A percentile compares a stretch with the other conserved stretches of the same genome.
These are phyloP conservation scores for Tanypteryx hageni DNA, from an alignment of 2,888 invertebrate genomes.

Conservation along the genomic window DNA sequence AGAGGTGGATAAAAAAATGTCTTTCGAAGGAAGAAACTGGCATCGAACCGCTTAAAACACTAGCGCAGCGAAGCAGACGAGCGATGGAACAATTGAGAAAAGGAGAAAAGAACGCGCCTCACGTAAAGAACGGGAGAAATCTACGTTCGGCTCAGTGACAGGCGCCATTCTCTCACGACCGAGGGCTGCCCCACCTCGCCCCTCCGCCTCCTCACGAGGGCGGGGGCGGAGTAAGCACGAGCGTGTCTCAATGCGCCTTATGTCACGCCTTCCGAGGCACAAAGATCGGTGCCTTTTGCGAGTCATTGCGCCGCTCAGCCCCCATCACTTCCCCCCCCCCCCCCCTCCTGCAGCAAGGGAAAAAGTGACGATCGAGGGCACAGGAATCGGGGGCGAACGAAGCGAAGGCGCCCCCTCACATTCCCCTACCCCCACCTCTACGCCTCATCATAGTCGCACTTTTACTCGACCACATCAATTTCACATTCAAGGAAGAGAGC, in stretches of 20 bases:
- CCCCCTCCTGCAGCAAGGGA: no score
- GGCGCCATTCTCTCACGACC: slow-evolving; percentile 20
- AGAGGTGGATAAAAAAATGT: no score
- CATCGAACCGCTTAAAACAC: no score
- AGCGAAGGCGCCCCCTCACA: background rate
- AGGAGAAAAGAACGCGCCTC: background rate
- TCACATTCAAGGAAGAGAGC: background rate
- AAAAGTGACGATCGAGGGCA: background rate
- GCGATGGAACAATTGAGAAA: no score
- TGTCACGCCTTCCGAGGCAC: background rate
- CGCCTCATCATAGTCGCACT: background rate
- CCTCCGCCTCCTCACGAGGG: background rate
- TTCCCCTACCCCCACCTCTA: no score
- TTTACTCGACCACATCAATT: background rate
- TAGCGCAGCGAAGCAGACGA: no score
- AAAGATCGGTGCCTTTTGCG: background rate
- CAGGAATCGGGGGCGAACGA: background rate
- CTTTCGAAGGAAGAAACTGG: no score
- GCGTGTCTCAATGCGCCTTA: background rate
- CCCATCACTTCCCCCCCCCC: background rate
- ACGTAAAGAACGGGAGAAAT: background rate
- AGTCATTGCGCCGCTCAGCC: no score
- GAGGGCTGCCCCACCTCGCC: background rate
- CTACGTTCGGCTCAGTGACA: background rate
- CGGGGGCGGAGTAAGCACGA: background rate